phyloP scores from a whole-genome alignment of 2,888 invertebrate genomes.

The Orthosia incerta region DNA sequence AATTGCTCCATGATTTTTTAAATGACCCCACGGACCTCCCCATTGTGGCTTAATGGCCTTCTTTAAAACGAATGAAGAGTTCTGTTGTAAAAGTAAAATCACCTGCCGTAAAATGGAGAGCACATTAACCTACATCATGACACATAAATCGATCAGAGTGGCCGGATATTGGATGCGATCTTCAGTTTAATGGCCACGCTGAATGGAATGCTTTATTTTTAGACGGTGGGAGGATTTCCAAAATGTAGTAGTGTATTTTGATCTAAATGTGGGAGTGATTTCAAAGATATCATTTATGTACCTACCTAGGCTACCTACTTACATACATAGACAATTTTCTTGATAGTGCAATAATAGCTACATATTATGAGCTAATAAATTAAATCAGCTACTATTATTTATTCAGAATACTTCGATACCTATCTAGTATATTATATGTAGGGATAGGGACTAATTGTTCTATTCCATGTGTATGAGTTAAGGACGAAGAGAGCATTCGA shows the following conservation, averaged over 20 bases:
- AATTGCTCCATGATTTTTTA: no score
- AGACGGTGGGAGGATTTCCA: constrained; percentile 2
- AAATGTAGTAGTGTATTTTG: not conserved
- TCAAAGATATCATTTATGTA: not conserved
- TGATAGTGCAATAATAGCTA: no score
- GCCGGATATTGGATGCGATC: constrained; percentile 39
- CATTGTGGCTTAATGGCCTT: not conserved
- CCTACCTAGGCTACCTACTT: not conserved
- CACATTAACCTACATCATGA: constrained; percentile 28
- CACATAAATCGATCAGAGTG: constrained; percentile 36
- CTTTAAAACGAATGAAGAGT: not conserved
- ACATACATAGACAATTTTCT: not conserved
- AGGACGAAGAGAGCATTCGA: no score
- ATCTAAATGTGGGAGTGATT: not conserved
- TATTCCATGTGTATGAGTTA: no score
- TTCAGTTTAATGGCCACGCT: constrained; percentile 19
- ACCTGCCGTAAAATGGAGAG: constrained; percentile 30
- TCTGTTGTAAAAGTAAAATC: constrained; percentile 21
- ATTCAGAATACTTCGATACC: no score
- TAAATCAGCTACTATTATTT: no score
- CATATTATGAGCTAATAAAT: no score
- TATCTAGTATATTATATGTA: no score
- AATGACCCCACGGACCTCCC: not conserved
- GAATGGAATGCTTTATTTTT: constrained; percentile 30
- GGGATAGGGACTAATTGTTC: no score